Base-by-base conservation (phyloP, 1,140 invertebrate genomes). In the Pollicipes pollicipes region DNA sequence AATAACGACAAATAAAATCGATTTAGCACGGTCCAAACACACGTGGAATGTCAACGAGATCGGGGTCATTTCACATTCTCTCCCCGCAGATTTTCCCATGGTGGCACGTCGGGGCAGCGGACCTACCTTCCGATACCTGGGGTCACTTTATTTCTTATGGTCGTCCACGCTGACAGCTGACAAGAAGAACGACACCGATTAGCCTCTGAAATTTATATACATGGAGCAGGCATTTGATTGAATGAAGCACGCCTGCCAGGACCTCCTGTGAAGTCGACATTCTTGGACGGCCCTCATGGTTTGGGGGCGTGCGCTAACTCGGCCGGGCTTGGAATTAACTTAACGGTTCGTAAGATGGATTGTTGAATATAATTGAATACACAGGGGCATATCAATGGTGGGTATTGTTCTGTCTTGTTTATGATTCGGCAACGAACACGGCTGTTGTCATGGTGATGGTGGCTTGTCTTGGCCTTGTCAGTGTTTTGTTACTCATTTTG, bases 1-100 rank as follows among this genome's bases (percentile, higher is more conserved):
- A 58, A 58, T 58, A 58, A 58, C 45, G 45, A 58, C 45, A 58
- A 58, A 58, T 58, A n/a, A 58, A 58, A 58, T 58, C 45, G 24
- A 58, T 58, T 58, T 21, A 58, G 45, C 45, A 58, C 45, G 45
- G 45, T 24, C 45, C 45, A 21, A 58, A 58, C 45, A 17, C 10
- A 10, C 13, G 10, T 21, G 45, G 45, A 58, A 58, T 58, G 45
- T 58, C 45, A 58, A 58, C 45, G 45, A 58, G 45, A 58, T 58
- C 45, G 45, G 10, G 10, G 45, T 3, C 45, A 10, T 10, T 10
- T 21, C 45, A 58, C 13, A 10, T 10, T 24, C 17, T 2, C 45
- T 6, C 13, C 6, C 17, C 10, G 21, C 45, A 10, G 45, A 58
- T 58, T 58, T 58, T 58, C 45, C 45, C 45, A 58, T 58, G 45